phyloP scores from a whole-genome alignment of 2,797 vertebrate species.

The Synaphobranchus kaupii region DNA sequence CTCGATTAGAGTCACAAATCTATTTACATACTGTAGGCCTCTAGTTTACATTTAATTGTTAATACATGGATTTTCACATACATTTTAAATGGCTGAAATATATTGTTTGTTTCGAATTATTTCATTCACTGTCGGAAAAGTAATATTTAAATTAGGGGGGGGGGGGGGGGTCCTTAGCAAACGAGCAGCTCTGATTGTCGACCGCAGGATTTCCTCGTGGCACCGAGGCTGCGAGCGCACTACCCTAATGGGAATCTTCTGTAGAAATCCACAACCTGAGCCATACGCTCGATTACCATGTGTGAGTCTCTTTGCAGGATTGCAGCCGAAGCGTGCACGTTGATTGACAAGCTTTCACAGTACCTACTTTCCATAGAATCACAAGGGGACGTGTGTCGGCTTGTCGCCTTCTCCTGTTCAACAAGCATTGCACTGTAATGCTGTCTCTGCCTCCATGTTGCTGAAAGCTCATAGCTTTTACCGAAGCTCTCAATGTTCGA shows the following conservation, averaged over 20 bases:
- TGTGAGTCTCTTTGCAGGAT: slow-evolving; percentile 1
- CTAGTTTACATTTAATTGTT: neutral
- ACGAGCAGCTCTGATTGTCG: neutral
- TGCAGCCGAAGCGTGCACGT: neutral
- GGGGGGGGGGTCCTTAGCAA: neutral
- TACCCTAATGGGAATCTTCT: neutral
- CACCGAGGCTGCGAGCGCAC: neutral
- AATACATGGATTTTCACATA: neutral
- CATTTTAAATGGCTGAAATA: neutral
- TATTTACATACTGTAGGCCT: neutral
- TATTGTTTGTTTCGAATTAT: neutral
- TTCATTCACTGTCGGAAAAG: neutral
- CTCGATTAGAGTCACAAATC: neutral
- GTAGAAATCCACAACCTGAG: neutral
- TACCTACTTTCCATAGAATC: neutral
- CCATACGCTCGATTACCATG: slow-evolving; percentile 16
- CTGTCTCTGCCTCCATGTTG: neutral
- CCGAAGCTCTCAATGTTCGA: neutral
- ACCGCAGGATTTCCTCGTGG: neutral
- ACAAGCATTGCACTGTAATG: neutral
- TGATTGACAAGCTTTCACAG: slow-evolving; percentile 9
- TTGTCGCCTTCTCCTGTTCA: neutral
- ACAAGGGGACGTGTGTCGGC: neutral
- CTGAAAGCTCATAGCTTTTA: neutral
- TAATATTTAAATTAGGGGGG: neutral